Conservation (phyloP, 2,888 invertebrate genomes). For the Itoplectis maculator region DNA sequence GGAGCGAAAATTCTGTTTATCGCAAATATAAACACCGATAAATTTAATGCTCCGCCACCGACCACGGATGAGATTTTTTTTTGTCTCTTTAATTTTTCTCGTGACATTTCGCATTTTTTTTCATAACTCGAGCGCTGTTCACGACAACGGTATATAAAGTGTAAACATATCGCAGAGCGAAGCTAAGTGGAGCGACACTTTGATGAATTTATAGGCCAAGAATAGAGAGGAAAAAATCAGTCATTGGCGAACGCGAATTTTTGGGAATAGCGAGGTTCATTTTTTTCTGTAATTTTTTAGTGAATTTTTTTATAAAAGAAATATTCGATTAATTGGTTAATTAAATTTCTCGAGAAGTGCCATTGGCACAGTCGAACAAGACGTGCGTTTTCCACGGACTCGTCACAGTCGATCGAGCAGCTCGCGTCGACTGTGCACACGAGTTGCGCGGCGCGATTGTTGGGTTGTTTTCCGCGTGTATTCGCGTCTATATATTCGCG, state of each 20-base stretch:
- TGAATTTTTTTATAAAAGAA: neutral
- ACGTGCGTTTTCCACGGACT: neutral
- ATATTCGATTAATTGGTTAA: neutral
- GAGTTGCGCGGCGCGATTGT: too few relatives aligned
- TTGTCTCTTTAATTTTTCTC: slow-evolving; percentile 7
- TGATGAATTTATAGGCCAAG: slow-evolving; percentile 48
- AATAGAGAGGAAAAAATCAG: slow-evolving; percentile 23
- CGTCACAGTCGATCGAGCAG: too few relatives aligned
- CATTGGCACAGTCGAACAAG: too few relatives aligned
- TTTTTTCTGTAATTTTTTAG: slow-evolving; percentile 1
- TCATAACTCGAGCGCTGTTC: neutral
- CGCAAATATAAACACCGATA: slow-evolving; percentile 59
- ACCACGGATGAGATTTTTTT: slow-evolving; percentile 15
- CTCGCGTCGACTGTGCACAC: neutral
- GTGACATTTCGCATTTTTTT: slow-evolving; percentile 20
- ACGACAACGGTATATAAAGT: slow-evolving; percentile 14
- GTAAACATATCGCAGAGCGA: slow-evolving; percentile 29
- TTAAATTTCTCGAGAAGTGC: too few relatives aligned
- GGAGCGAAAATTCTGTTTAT: slow-evolving; percentile 59
- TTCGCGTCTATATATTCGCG: too few relatives aligned
- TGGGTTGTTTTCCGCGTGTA: neutral
- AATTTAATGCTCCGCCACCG: slow-evolving; percentile 54
- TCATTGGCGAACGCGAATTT: slow-evolving; percentile 10
- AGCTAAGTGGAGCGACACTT: slow-evolving; percentile 49
- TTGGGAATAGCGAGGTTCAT: neutral